Base-by-base conservation (phyloP, 2,888 invertebrate genomes). In the Teleogryllus oceanicus region DNA sequence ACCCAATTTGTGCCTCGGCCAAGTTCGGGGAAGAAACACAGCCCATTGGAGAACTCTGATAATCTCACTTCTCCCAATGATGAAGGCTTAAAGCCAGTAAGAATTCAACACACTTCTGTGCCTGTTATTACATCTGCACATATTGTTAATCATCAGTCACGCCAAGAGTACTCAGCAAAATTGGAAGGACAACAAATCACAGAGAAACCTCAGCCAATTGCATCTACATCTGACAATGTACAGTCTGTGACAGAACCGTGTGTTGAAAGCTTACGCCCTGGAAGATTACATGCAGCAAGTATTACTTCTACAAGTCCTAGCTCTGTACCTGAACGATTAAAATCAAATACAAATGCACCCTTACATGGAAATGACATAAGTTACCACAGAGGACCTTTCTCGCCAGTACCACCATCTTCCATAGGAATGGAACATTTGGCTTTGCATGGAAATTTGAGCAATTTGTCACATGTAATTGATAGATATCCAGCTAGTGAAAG, bases 401-500 rank as follows among this genome's bases (percentile, higher is more conserved):
- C 82, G 21, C 79, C 82, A 20, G 77, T 76, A 77, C 13, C 80
- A 78, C 86, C 89, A 82, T 85, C 89, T 2, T 83, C 88, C 16
- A 85, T 89, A 78, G 88, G 89, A 75, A 87, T 90, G 80, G 90
- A 91, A 37, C 75, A 62, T 49, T 74, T 51, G 75, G n/a, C 76
- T 76, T 24, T 75, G 62, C 50, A 78, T 87, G 77, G 83, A 86
- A 49, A 89, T 85, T 85, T 91, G 81, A 88, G 90, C 10, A 90
- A 89, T 85, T 87, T 91, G 81, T 89, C 91, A 18, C 91, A 91
- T 85, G 90, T 91, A 86, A 87, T 91, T 77, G 91, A 91, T 84
- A 86, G 91, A 76, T 90, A 90, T 84, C 85, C 88, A 2, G 89
- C 89, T 82, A 90, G 91, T 78, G 91, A 91, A 83, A 37, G 49